Evolutionary conservation across 2,113 vertebrate genomes (phyloP).

Genomic region (Acanthochromis polyacanthus): DNA sequence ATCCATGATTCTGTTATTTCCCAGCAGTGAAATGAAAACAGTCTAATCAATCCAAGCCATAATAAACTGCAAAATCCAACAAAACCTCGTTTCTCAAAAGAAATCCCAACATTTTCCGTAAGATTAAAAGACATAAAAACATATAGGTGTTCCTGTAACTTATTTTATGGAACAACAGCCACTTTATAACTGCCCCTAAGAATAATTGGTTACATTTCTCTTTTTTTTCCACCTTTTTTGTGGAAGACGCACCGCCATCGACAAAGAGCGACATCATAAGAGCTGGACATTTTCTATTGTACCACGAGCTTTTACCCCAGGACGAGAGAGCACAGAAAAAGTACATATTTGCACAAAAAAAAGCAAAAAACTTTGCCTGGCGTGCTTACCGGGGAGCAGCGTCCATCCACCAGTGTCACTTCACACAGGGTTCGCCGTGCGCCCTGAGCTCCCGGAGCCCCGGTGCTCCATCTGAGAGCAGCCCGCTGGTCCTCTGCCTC

Average conservation of each 20-base stretch:
- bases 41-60: neutral
- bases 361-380: slow-evolving; percentile 56
- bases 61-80: slow-evolving; percentile 7
- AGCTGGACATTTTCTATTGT: slow-evolving; percentile 55
- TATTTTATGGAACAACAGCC: neutral
- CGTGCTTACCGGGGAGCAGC: slow-evolving; percentile 73
- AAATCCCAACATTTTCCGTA: neutral
- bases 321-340: slow-evolving; percentile 42
- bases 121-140: neutral
- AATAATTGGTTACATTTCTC: neutral
- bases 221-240: neutral
- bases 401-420: slow-evolving; percentile 74
- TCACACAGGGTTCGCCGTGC: slow-evolving; percentile 77
- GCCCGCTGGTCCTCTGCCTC: slow-evolving; percentile 64
- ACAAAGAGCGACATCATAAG: slow-evolving; percentile 51
- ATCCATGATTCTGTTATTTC: slow-evolving; percentile 11
- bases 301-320: slow-evolving; percentile 27
- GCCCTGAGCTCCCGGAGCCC: slow-evolving; percentile 75
- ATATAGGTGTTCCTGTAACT: slow-evolving; percentile 6
- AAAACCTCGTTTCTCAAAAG: neutral
- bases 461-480: slow-evolving; percentile 77
- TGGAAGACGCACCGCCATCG: slow-evolving; percentile 41
- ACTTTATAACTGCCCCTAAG: slow-evolving; percentile 7
- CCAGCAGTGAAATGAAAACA: neutral
- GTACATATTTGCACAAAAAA: slow-evolving; percentile 31